Evolutionary conservation across 2,888 invertebrate genomes (phyloP).

Genomic region (Synanthedon vespiformis): DNA sequence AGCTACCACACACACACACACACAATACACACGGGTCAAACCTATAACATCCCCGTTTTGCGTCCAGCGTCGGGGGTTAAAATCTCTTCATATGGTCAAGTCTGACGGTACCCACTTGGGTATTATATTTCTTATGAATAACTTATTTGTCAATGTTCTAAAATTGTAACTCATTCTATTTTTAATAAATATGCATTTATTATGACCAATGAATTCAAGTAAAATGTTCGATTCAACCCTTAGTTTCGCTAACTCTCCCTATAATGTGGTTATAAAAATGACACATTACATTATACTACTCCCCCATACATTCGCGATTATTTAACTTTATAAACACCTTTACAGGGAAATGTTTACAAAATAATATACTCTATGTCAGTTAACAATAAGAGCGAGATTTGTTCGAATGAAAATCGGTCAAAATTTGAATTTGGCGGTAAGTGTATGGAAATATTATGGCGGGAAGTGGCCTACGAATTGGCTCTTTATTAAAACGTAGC

Average conservation of each 20-base stretch:
- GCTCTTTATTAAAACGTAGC: constrained; percentile 44
- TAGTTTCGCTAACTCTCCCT: constrained; percentile 24
- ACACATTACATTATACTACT: constrained; percentile 28
- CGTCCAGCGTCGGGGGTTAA: no score
- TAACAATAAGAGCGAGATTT: background rate
- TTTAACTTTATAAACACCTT: constrained; percentile 27
- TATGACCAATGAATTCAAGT: constrained; percentile 12
- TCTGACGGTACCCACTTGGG: no score
- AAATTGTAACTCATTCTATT: no score
- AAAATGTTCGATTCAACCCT: constrained; percentile 27
- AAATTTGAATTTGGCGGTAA: constrained; percentile 4
- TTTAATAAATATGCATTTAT: background rate
- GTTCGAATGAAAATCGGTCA: background rate
- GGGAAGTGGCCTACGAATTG: constrained; percentile 60
- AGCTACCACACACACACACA: no score
- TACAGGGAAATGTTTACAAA: constrained; percentile 2
- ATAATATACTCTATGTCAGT: no score
- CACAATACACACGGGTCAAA: no score
- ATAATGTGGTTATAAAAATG: constrained; percentile 46
- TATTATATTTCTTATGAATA: no score
- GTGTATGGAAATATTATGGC: constrained; percentile 60
- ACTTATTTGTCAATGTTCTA: no score
- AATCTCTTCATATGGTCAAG: no score
- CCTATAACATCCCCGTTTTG: no score
- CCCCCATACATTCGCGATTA: constrained; percentile 41